Evolutionary conservation across 2,797 vertebrate species (phyloP).

Genomic region (Aplochiton taeniatus): DNA sequence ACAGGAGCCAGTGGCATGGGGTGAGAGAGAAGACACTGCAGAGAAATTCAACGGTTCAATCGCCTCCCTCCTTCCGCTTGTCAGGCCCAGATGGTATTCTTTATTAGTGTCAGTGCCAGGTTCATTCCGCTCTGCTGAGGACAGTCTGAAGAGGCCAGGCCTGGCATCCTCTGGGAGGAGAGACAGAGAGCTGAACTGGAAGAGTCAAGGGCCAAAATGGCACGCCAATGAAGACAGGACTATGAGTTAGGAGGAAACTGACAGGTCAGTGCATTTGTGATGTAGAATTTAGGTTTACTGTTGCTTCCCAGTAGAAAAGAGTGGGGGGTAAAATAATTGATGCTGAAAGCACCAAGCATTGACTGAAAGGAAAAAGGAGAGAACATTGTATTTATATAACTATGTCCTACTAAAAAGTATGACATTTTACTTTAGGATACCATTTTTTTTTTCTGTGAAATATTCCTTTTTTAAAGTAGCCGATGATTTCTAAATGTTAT

Average conservation of each 20-base stretch:
- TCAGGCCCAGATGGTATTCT: slow-evolving; percentile 72
- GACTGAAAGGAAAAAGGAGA: no score
- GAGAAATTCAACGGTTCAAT: slow-evolving; percentile 15
- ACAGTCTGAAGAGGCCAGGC: slow-evolving; percentile 76
- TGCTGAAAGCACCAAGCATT: no score
- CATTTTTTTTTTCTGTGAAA: no score
- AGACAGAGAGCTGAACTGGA: slow-evolving; percentile 31
- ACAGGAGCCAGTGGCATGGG: slow-evolving; percentile 13
- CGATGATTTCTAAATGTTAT: no score
- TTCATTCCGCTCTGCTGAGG: slow-evolving; percentile 79
- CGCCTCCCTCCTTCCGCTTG: slow-evolving; percentile 39
- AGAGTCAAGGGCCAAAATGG: slow-evolving; percentile 30
- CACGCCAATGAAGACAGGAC: not conserved
- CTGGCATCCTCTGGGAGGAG: slow-evolving; percentile 79
- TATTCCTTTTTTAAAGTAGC: no score
- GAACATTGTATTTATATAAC: no score
- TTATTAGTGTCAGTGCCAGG: slow-evolving; percentile 70
- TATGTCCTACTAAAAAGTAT: no score
- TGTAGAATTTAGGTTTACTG: not conserved
- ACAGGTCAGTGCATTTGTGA: no score
- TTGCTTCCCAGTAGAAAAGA: not conserved
- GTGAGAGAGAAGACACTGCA: slow-evolving; percentile 1
- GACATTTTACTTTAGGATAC: no score
- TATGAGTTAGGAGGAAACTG: not conserved
- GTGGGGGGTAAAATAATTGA: no score